phyloP scores from a whole-genome alignment of 2,113 vertebrate species.

The Oophaga pumilio region DNA sequence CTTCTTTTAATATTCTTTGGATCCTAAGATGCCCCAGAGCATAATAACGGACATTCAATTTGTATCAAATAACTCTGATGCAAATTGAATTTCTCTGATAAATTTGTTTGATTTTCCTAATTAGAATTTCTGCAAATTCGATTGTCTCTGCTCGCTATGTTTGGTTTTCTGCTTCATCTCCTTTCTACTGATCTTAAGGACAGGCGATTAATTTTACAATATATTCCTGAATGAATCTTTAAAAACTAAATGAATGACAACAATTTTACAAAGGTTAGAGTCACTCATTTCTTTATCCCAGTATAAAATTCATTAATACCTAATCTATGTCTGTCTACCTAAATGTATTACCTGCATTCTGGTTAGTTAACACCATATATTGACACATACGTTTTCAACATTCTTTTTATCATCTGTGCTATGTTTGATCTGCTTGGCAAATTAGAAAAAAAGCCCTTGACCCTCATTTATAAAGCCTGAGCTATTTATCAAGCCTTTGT shows the following conservation, averaged over 20 bases:
- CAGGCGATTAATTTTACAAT: background rate
- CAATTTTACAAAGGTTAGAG: background rate
- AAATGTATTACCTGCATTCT: background rate
- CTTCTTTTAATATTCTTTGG: too few species aligned
- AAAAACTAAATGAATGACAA: too few species aligned
- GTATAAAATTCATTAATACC: background rate
- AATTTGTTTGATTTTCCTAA: too few species aligned
- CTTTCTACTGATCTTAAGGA: background rate
- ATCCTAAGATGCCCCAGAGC: too few species aligned
- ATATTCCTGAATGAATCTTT: too few species aligned
- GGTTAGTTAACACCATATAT: background rate
- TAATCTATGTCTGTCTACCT: background rate
- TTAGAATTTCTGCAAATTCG: too few species aligned
- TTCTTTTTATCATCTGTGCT: background rate
- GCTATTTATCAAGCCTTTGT: slow-evolving; percentile 34
- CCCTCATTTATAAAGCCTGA: slow-evolving; percentile 36
- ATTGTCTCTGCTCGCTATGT: too few species aligned
- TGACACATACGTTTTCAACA: background rate
- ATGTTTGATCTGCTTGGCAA: slow-evolving; percentile 27
- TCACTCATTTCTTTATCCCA: background rate
- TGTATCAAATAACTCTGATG: too few species aligned
- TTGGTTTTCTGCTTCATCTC: too few species aligned
- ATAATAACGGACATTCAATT: too few species aligned
- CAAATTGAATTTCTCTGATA: too few species aligned
- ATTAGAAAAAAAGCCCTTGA: slow-evolving; percentile 33